These are phyloP conservation scores for Delia radicum DNA, from an alignment of 1,140 invertebrate species.

Conservation along the genomic window DNA sequence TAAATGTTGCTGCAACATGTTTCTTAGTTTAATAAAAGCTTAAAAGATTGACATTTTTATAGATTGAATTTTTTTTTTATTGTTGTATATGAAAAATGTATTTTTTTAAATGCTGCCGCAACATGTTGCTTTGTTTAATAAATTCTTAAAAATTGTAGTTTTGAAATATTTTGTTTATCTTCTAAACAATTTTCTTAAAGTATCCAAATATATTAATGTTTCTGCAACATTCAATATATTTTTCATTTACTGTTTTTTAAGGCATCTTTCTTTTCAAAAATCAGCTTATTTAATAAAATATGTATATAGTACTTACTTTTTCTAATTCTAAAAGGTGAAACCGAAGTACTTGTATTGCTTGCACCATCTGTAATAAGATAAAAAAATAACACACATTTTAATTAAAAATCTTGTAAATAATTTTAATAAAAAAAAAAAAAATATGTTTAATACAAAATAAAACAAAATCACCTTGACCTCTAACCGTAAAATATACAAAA, in stretches of 20 bases:
- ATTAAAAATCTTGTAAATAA: neutral
- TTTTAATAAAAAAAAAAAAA: neutral
- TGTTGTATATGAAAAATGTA: neutral
- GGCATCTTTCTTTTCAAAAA: slow-evolving; percentile 30
- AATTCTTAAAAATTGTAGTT: neutral
- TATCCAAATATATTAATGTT: too few species aligned
- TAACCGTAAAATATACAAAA: neutral
- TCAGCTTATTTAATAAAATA: slow-evolving; percentile 23
- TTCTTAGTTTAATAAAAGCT: neutral
- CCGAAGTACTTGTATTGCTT: slow-evolving; percentile 99
- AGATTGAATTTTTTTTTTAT: too few species aligned
- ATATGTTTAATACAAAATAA: neutral
- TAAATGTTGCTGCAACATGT: neutral
- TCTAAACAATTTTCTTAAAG: neutral
- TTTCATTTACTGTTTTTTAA: slow-evolving; percentile 11
- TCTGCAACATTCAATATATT: neutral
- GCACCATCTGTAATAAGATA: slow-evolving; percentile 94
- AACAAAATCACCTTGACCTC: neutral
- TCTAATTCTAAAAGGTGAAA: slow-evolving; percentile 99
- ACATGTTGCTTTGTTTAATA: neutral
- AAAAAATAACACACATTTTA: slow-evolving; percentile 40
- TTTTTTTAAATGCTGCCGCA: neutral
- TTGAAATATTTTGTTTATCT: neutral
- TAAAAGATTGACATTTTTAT: neutral
- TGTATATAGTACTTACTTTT: slow-evolving; percentile 84